Base-by-base conservation (phyloP, 2,888 invertebrate genomes). In the Lymantria monacha region DNA sequence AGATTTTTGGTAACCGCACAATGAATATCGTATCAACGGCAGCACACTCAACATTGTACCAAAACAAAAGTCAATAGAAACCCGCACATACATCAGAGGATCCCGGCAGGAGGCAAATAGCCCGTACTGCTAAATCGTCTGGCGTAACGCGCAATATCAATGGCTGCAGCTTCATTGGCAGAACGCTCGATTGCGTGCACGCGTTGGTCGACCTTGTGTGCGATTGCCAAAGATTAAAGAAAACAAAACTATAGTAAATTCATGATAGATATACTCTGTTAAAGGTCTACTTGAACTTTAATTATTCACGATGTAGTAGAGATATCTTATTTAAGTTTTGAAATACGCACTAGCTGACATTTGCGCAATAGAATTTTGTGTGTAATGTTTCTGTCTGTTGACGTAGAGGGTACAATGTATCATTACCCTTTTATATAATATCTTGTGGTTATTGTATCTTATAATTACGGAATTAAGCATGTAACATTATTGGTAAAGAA, bases 111-210 rank as follows among this genome's bases (percentile, higher is more conserved):
- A 73, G 81, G 80, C 76, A 87, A 89, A 90, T 87, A 87, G 85
- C 76, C 82, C 88, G 85, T 87, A 79, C 73, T 79, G 78, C 78
- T 86, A 87, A 90, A 90, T 90, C 83, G 89, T 81, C 85, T 87
- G 86, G 81, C 74, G 72, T 78, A 81, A 83, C 73, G 72, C 74
- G 74, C 79, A 76, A 78, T 87, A 87, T 87, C 87, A 83, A 83
- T 84, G 81, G 76, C 73, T 80, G 83, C 84, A 82, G 77, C 75
- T 74, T 82, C 81, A 83, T 84, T 87, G 76, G 67, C 54, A 63
- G 55, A 62, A 72, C 75, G 86, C 74, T 79, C 79, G 70, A 83
- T 76, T 81, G 80, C 69, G 51, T 79, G 75, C 85, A 81, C 81
- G 83, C 80, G 78, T 69, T 71, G 60, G 48, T 51, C 59, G 65